Conservation (phyloP, 2,888 invertebrate genomes). For the Amiota mariae region DNA sequence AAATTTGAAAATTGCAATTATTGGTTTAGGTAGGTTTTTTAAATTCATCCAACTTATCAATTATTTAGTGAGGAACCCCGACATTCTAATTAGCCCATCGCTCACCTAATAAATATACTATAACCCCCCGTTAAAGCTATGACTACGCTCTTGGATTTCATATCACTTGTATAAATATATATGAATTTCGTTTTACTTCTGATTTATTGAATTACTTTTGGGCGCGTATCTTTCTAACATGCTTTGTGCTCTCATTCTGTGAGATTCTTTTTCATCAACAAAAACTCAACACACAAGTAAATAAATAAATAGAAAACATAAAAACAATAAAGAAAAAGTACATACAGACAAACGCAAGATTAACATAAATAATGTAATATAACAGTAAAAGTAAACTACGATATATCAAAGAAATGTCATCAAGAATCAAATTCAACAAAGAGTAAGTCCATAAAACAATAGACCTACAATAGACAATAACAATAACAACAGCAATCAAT, state of each 20-base stretch:
- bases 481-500: slow-evolving; percentile 18
- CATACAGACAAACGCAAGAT: slow-evolving; percentile 49
- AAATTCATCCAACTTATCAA: too few species aligned
- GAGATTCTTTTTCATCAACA: background rate
- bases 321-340: slow-evolving; percentile 48
- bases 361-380: slow-evolving; percentile 62
- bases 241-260: slow-evolving; percentile 9
- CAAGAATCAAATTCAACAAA: slow-evolving; percentile 42
- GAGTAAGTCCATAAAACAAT: slow-evolving; percentile 3
- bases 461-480: background rate
- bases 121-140: too few species aligned
- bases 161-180: too few species aligned
- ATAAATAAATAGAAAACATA: background rate
- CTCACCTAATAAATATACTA: too few species aligned
- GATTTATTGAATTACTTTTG: slow-evolving; percentile 21
- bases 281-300: background rate
- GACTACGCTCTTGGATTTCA: background rate
- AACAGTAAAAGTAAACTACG: slow-evolving; percentile 54
- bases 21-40: too few species aligned
- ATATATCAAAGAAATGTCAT: slow-evolving; percentile 21
- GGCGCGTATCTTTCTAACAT: background rate
- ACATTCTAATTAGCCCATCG: too few species aligned
- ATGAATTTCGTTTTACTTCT: background rate
- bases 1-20: too few species aligned
- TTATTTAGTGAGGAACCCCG: too few species aligned